phyloP scores from a whole-genome alignment of 2,797 vertebrate species.

The Siniperca undulata region DNA sequence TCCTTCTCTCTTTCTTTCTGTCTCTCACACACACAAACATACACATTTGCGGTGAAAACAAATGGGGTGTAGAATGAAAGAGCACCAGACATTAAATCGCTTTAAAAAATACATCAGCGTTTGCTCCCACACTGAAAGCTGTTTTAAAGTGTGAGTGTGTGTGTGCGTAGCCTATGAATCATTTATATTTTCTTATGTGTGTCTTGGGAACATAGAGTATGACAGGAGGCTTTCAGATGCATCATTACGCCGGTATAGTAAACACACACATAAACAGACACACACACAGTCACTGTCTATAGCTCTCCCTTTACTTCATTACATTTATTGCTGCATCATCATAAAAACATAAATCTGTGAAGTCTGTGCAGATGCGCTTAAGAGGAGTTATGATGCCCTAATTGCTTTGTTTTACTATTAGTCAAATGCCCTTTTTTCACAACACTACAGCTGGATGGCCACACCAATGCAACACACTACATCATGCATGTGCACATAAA shows the following conservation, averaged over 20 bases:
- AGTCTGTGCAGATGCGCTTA: conserved; percentile 26
- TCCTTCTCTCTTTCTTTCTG: neutral
- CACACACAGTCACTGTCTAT: neutral
- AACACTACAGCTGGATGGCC: conserved; percentile 21
- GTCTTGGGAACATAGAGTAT: conserved; percentile 56
- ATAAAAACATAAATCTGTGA: conserved; percentile 37
- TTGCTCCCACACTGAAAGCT: conserved; percentile 32
- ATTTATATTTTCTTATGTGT: conserved; percentile 67
- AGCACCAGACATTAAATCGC: conserved; percentile 1
- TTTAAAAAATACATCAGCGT: conserved; percentile 13
- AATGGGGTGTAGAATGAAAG: conserved; percentile 10
- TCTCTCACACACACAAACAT: conserved; percentile 6
- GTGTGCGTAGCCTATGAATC: conserved; percentile 48
- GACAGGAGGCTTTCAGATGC: conserved; percentile 57
- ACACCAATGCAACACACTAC: conserved; percentile 27
- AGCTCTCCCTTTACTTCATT: conserved; percentile 25
- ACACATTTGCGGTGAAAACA: conserved; percentile 8
- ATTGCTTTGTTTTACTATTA: conserved; percentile 65
- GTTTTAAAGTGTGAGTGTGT: conserved; percentile 35
- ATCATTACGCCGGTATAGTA: conserved; percentile 57
- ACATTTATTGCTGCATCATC: conserved; percentile 42
- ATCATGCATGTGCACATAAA: conserved; percentile 36
- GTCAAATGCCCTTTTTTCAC: conserved; percentile 56
- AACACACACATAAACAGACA: conserved; percentile 35
- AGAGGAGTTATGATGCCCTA: conserved; percentile 32